Evolutionary conservation across 2,113 vertebrate genomes (phyloP).

Genomic region (Fukomys damarensis): DNA sequence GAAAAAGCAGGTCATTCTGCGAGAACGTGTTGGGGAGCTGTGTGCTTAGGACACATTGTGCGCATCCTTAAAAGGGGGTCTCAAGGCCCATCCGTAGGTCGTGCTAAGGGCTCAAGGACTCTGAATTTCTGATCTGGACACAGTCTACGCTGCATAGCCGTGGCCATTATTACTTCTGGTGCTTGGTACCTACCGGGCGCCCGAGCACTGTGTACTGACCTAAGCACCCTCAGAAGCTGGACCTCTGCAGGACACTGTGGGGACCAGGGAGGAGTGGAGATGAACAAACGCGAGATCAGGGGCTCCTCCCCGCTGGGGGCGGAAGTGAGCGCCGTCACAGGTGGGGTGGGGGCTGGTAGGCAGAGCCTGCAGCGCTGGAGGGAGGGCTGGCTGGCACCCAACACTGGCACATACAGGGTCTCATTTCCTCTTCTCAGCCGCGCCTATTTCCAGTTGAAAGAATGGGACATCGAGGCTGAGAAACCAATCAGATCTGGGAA

Average conservation of each 20-base stretch:
- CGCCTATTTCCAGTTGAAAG: neutral
- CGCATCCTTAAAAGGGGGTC: neutral
- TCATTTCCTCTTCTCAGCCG: neutral
- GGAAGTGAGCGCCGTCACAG: too few relatives aligned
- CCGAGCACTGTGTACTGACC: neutral
- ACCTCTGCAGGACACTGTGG: neutral
- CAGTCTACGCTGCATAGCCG: neutral
- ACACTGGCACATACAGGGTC: accelerated
- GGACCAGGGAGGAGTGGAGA: neutral
- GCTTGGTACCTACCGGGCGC: accelerated
- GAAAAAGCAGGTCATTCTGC: conserved; percentile 43
- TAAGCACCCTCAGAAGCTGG: neutral
- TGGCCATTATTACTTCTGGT: too few relatives aligned
- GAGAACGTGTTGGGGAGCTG: neutral
- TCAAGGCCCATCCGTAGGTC: accelerated
- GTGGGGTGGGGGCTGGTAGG: neutral
- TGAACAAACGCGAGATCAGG: neutral
- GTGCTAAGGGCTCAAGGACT: neutral
- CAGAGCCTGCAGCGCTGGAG: too few relatives aligned
- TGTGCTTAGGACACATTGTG: neutral
- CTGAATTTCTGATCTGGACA: neutral
- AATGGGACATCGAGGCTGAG: neutral
- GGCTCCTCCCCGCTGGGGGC: neutral
- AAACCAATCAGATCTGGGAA: neutral
- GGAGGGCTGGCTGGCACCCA: accelerated